These are phyloP conservation scores for Propsilocerus akamusi DNA, from an alignment of 1,140 invertebrate genomes.

Conservation along the genomic window DNA sequence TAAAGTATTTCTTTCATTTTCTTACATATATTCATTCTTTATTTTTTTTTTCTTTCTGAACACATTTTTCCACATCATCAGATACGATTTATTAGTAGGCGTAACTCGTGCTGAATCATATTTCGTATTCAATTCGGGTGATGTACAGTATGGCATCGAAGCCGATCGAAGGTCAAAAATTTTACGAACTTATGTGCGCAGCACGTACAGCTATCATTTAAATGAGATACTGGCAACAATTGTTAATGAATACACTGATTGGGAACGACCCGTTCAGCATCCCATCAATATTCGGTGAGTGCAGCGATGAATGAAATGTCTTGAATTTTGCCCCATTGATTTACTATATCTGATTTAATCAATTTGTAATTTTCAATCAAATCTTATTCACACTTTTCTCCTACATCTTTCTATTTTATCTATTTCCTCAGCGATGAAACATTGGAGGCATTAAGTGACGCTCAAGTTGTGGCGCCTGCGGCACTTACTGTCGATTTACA, in stretches of 20 bases:
- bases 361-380: neutral
- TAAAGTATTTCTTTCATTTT: neutral
- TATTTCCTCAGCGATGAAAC: conserved; percentile 64
- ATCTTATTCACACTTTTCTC: neutral
- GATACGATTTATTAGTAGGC: conserved; percentile 86
- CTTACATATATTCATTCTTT: neutral
- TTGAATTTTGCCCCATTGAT: neutral
- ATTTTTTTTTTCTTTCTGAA: neutral
- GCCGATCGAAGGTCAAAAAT: conserved; percentile 73
- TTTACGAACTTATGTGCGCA: conserved; percentile 77
- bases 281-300: conserved; percentile 65
- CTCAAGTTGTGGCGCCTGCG: conserved; percentile 79
- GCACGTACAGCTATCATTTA: conserved; percentile 76
- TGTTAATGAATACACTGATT: conserved; percentile 95
- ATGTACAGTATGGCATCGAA: conserved; percentile 83
- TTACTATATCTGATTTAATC: neutral
- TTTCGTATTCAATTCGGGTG: conserved; percentile 74
- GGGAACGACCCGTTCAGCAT: conserved; percentile 84
- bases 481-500: conserved; percentile 84
- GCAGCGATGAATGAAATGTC: too few relatives aligned
- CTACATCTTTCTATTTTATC: conserved; percentile 1
- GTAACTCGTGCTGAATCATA: conserved; percentile 74
- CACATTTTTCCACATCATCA: too few relatives aligned
- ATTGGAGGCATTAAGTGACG: conserved; percentile 83
- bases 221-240: conserved; percentile 71